Base-by-base conservation (phyloP, 35 echinoderm and acorn worm species). In the Holothuria glaberrima region DNA sequence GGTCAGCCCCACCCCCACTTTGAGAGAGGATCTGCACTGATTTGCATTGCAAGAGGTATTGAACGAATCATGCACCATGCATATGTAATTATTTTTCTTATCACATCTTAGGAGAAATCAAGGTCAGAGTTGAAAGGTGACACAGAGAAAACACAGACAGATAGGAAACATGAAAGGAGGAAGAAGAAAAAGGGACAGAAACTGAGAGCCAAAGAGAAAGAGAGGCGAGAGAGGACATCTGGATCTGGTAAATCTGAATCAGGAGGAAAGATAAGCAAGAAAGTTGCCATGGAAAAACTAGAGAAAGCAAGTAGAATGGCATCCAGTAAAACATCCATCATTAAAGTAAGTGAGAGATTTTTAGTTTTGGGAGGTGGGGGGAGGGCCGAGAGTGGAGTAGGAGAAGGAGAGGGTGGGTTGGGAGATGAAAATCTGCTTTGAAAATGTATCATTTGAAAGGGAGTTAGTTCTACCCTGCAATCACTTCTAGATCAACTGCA, bases 151-250 rank as follows among this genome's bases (percentile, higher is more conserved):
- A 92, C 95, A 25, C 12, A 82, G 17, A 91, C 90, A 13, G 95
- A 97, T 35, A 91, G 81, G 24, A 97, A 94, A 73, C 86, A 76
- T 6, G 90, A 86, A 0, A 88, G 90, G 32, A 72, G 95, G 36
- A 86, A 88, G 70, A 97, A 97, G 90, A 97, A 97, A 59, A 59
- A 85, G 77, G 58, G 59, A 54, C 95, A 97, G 89, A 88, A 90
- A n/a, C 30, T 88, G 30, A 80, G 73, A 63, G 90, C 90, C 1
- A 82, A 90, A 19, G 90, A 91, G 26, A 84, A 71, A 81, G 78
- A 92, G 28, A 92, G 77, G 58, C 60, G 48, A 44, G 86, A 92
- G 44, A 97, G 71, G 70, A 20, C 83, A 12, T 79, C 91, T 2
- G 90, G 92, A 59, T 94, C 94, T 26, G 64, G 88, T 3, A 91